Evolutionary conservation across 2,888 invertebrate genomes (phyloP).

Genomic region (Caenorhabditis sp.): DNA sequence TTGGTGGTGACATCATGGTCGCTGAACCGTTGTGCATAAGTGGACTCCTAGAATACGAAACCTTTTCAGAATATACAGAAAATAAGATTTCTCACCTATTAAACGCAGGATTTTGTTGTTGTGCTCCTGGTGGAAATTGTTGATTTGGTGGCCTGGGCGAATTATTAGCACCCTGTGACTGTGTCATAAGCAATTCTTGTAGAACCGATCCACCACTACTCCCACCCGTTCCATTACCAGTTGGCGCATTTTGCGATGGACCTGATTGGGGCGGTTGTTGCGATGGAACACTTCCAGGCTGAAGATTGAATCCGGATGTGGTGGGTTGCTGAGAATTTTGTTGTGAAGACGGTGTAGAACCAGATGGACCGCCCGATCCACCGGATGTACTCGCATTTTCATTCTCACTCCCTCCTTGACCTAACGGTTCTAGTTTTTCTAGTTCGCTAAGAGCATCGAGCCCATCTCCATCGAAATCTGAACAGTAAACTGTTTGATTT

Average conservation of each 20-base stretch:
- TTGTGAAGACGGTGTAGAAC: slow-evolving; percentile 18
- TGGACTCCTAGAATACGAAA: too few species aligned
- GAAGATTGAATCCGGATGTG: slow-evolving; percentile 27
- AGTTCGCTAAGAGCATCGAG: slow-evolving; percentile 55
- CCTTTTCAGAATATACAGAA: background rate
- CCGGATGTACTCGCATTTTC: slow-evolving; percentile 30
- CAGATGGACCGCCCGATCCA: slow-evolving; percentile 38
- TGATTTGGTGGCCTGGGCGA: slow-evolving; percentile 40
- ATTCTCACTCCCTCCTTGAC: background rate
- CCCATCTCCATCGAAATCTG: slow-evolving; percentile 46
- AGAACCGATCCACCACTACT: slow-evolving; percentile 40
- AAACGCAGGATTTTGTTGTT: slow-evolving; percentile 13
- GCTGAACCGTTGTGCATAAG: slow-evolving; percentile 36
- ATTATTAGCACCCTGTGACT: slow-evolving; percentile 41
- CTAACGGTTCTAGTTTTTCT: slow-evolving; percentile 56
- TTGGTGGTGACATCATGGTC: slow-evolving; percentile 52
- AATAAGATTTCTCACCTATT: slow-evolving; percentile 16
- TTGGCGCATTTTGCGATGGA: slow-evolving; percentile 5
- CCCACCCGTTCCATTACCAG: slow-evolving; percentile 15
- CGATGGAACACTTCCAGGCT: slow-evolving; percentile 13
- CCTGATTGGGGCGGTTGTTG: slow-evolving; percentile 7
- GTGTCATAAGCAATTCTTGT: slow-evolving; percentile 64
- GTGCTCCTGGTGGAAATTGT: slow-evolving; percentile 15
- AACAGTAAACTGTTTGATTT: too few species aligned
- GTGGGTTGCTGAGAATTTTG: slow-evolving; percentile 20